phyloP scores from a whole-genome alignment of 2,888 invertebrate species.

The Spodoptera picta region DNA sequence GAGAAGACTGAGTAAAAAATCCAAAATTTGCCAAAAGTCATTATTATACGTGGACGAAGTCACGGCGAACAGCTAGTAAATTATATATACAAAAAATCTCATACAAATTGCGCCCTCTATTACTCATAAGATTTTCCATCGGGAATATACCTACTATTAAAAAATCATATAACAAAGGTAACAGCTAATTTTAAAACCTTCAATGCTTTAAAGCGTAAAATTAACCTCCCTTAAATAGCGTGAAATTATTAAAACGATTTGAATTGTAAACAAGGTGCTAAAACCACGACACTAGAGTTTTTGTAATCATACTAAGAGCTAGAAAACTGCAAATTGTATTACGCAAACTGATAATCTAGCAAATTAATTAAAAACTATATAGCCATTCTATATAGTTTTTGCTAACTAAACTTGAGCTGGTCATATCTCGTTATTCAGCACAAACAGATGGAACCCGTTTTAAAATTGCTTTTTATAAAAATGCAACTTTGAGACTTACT shows the following conservation, averaged over 20 bases:
- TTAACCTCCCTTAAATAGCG: slow-evolving; percentile 35
- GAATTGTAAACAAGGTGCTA: slow-evolving; percentile 44
- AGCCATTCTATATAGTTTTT: slow-evolving; percentile 32
- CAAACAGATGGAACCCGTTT: slow-evolving; percentile 15
- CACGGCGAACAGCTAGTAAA: too few species aligned
- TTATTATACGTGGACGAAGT: too few species aligned
- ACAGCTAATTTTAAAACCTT: slow-evolving; percentile 14
- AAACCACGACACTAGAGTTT: slow-evolving; percentile 57
- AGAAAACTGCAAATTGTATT: slow-evolving; percentile 59
- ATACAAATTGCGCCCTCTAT: too few species aligned
- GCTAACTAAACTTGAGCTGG: slow-evolving; percentile 14
- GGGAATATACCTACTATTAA: slow-evolving; percentile 1
- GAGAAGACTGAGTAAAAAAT: too few species aligned
- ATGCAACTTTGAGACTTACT: too few species aligned
- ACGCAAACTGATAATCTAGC: slow-evolving; percentile 55
- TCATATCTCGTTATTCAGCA: slow-evolving; percentile 38
- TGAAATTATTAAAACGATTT: slow-evolving; percentile 45
- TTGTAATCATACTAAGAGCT: slow-evolving; percentile 65
- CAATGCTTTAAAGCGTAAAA: slow-evolving; percentile 31
- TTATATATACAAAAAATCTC: too few species aligned
- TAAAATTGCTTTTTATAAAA: too few species aligned
- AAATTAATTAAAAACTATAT: slow-evolving; percentile 57
- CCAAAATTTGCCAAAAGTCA: too few species aligned
- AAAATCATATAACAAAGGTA: not conserved
- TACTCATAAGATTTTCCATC: slow-evolving; percentile 1